Conservation (phyloP, 2,888 invertebrate species). For the Yponomeuta sedellus region DNA sequence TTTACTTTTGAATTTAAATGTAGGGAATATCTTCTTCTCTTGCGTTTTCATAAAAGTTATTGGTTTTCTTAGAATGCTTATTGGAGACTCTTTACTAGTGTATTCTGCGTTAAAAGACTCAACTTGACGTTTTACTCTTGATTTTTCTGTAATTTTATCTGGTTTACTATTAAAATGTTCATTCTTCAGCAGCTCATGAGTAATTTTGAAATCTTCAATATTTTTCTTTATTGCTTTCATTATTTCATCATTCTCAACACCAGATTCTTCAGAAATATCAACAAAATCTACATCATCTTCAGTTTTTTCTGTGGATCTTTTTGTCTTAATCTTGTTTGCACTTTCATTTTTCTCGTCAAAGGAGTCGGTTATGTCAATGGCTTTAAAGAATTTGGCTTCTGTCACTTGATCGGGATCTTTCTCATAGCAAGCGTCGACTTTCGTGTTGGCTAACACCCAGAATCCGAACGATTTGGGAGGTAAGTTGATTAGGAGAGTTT, state of each 20-base stretch:
- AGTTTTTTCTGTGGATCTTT: background rate
- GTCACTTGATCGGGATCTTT: slow-evolving; percentile 24
- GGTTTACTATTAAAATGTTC: slow-evolving; percentile 21
- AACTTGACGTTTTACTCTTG: slow-evolving; percentile 24
- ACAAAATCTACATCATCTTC: slow-evolving; percentile 13
- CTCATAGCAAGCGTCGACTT: slow-evolving; percentile 74
- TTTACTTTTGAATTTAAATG: slow-evolving; percentile 5
- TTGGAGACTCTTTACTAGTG: background rate
- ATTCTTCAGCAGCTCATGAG: background rate
- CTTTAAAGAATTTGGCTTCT: slow-evolving; percentile 26
- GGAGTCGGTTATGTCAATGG: background rate
- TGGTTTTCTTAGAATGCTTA: background rate
- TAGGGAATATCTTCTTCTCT: background rate
- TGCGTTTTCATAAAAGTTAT: background rate
- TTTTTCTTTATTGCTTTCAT: slow-evolving; percentile 24
- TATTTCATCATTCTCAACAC: slow-evolving; percentile 5
- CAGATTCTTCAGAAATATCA: slow-evolving; percentile 28
- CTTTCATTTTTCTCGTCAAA: background rate
- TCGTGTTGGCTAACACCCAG: slow-evolving; percentile 83
- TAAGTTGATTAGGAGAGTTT: slow-evolving; percentile 74
- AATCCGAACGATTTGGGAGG: slow-evolving; percentile 84
- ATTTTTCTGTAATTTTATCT: slow-evolving; percentile 23
- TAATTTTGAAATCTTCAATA: slow-evolving; percentile 19
- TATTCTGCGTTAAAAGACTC: slow-evolving; percentile 1
- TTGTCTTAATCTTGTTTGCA: background rate